Base-by-base conservation (phyloP, 2,113 vertebrate species). In the Phyllostomus hastatus region DNA sequence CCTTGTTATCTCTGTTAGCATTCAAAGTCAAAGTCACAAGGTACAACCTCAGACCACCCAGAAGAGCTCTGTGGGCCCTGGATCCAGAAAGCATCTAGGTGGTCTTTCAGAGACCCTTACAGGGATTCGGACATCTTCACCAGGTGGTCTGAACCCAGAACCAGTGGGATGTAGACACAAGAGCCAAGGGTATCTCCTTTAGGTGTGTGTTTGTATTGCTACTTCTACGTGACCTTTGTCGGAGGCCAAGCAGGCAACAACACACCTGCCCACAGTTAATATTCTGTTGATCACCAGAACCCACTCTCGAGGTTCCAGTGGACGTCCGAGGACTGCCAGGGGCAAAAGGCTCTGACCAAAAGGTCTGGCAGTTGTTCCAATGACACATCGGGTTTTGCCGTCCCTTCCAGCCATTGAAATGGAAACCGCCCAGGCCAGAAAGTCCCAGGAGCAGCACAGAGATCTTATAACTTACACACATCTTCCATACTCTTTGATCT, bases 291-390 rank as follows among this genome's bases (percentile, higher is more conserved):
- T 84, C 28, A 59, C 54, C 31, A 82, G 82, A 9, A 46, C 28
- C 79, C 88, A 35, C 59, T 69, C 48, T 9, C 1, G 33, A 88
- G 22, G 9, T 31, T 91, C 50, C 52, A 8, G 82, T 59, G 61
- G 72, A 41, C 28, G 48, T 38, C 33, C 20, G 57, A 72, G 61
- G 38, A 75, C 24, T 43, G 75, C 67, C 41, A 28, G 66, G 83
- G n/a, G 35, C 69, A 41, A 52, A 93, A 64, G 80, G 69, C 48
- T 70, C 86, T 52, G 70, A 24, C 19, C 0, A 8, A 81, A 83
- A 89, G 67, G 16, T 19, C 66, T 79, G 95, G 89, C 86, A 43
- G 43, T 38, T 82, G 87, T 70, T 79, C 61, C 64, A 46, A 50
- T 38, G 52, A 72, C 35, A 50, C 26, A 3, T 2, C 2, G 43